Evolutionary conservation across 2,888 invertebrate genomes (phyloP).

Genomic region (Pantelozetes paolii): DNA sequence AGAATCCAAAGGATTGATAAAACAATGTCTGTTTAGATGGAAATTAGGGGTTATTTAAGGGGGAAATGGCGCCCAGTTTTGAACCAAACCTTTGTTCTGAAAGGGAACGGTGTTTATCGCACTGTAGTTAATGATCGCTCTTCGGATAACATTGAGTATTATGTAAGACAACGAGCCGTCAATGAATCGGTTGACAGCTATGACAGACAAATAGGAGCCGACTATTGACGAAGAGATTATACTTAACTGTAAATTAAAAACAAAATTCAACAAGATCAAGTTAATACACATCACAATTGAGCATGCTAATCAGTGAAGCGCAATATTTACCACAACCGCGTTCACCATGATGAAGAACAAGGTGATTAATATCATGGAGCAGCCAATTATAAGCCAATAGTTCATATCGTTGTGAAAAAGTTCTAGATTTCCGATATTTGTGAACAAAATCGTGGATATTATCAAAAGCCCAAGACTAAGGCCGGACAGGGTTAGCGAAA

Average conservation of each 20-base stretch:
- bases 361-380: slow-evolving; percentile 57
- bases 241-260: too few species aligned
- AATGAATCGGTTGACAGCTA: slow-evolving; percentile 63
- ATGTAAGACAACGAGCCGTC: slow-evolving; percentile 66
- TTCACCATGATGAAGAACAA: slow-evolving; percentile 56
- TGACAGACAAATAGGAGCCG: slow-evolving; percentile 62
- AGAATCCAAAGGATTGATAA: background rate
- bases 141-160: slow-evolving; percentile 63
- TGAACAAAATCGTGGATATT: slow-evolving; percentile 60
- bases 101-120: slow-evolving; percentile 36
- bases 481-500: slow-evolving; percentile 61
- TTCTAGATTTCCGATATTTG: slow-evolving; percentile 60
- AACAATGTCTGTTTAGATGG: slow-evolving; percentile 6
- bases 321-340: slow-evolving; percentile 49
- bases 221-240: slow-evolving; percentile 63
- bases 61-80: too few species aligned
- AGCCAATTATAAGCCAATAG: slow-evolving; percentile 63
- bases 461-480: slow-evolving; percentile 62
- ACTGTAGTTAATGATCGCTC: slow-evolving; percentile 58
- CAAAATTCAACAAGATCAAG: too few species aligned
- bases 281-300: too few species aligned
- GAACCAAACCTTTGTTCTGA: slow-evolving; percentile 31
- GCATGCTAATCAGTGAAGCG: too few species aligned
- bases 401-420: slow-evolving; percentile 59
- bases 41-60: too few species aligned